phyloP scores from a whole-genome alignment of 2,888 invertebrate genomes.

The Cephus runcator region DNA sequence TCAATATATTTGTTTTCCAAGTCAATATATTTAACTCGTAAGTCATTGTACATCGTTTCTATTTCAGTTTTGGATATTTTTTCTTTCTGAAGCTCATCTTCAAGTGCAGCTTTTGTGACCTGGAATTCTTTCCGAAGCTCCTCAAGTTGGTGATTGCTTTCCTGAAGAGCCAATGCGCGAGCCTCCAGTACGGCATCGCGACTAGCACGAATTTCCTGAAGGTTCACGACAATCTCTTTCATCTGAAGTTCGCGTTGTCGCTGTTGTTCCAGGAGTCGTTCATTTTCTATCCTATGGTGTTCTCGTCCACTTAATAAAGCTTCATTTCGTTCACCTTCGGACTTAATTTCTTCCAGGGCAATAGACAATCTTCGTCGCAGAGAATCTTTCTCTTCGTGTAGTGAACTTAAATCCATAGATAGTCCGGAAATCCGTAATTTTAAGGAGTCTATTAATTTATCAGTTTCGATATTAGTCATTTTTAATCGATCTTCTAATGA shows the following conservation, averaged over 20 bases:
- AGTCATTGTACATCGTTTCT: background rate
- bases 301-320: constrained; percentile 1
- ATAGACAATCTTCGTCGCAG: constrained; percentile 32
- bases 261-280: background rate
- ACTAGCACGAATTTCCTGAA: constrained; percentile 43
- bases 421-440: background rate
- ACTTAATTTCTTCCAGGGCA: background rate
- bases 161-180: constrained; percentile 42
- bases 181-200: constrained; percentile 43
- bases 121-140: constrained; percentile 28
- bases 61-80: background rate
- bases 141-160: constrained; percentile 33
- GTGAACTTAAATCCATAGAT: background rate
- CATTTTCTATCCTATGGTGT: background rate
- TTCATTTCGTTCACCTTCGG: background rate
- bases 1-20: background rate
- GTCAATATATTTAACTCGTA: background rate
- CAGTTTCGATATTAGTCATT: constrained; percentile 13
- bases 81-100: background rate
- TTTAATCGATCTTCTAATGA: background rate
- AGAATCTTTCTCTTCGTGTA: constrained; percentile 4
- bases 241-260: constrained; percentile 37
- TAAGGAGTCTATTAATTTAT: background rate
- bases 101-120: background rate
- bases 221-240: constrained; percentile 45